Evolutionary conservation across 2,113 vertebrate genomes (phyloP).

Genomic region (Petromus typicus): DNA sequence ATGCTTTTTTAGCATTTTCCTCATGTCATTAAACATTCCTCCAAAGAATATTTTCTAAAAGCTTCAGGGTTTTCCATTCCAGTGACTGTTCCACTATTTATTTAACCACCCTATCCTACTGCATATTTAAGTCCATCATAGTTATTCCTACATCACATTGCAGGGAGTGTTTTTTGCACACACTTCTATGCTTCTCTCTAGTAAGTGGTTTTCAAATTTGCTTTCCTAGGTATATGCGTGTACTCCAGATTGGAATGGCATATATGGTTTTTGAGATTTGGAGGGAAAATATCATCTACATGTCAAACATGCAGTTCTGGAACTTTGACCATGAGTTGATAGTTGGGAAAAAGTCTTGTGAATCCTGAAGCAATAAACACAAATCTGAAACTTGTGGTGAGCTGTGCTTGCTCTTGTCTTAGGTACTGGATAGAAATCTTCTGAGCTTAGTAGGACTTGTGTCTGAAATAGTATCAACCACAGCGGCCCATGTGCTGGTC

Average conservation of each 20-base stretch:
- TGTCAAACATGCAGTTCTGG: neutral
- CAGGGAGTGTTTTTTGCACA: neutral
- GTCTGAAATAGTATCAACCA: neutral
- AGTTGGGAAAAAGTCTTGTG: neutral
- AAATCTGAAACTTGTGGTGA: neutral
- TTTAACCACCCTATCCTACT: neutral
- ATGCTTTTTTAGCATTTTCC: conserved; percentile 52
- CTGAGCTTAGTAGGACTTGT: neutral
- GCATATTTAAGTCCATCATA: neutral
- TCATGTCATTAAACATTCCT: conserved; percentile 46
- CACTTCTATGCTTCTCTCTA: neutral
- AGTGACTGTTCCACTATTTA: neutral
- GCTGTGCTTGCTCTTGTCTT: neutral
- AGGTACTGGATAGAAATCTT: neutral
- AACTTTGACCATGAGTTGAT: neutral
- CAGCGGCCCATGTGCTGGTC: neutral
- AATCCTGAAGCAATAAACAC: neutral
- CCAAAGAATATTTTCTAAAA: conserved; percentile 48
- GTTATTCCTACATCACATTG: neutral
- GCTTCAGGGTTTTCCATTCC: conserved; percentile 26
- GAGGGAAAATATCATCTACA: neutral
- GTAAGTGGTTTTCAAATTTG: neutral
- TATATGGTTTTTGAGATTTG: conserved; percentile 13
- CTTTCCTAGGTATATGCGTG: neutral
- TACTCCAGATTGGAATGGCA: neutral